Conservation (phyloP, 2,113 vertebrate species). For the Thryonomys swinderianus region DNA sequence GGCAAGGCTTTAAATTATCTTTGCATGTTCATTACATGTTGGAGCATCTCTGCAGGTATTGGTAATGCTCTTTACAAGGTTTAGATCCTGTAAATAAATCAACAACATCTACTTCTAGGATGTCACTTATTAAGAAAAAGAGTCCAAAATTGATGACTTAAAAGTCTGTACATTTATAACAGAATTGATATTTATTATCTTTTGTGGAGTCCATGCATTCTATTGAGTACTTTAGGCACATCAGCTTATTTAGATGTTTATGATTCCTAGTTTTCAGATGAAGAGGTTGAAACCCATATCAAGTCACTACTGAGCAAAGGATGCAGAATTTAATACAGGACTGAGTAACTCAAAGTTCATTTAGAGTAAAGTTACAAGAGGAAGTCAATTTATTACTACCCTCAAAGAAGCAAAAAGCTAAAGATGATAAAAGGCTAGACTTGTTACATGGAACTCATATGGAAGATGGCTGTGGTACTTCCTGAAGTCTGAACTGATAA, state of each 20-base stretch:
- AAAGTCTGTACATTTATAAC: neutral
- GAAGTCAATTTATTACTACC: neutral
- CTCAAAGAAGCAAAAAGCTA: neutral
- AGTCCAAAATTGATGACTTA: neutral
- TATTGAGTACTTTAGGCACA: neutral
- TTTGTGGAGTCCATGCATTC: neutral
- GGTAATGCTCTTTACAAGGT: neutral
- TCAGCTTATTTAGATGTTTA: neutral
- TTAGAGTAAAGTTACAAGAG: neutral
- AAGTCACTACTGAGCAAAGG: neutral
- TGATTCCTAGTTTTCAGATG: conserved; percentile 5
- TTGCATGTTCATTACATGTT: neutral
- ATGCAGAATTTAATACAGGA: neutral
- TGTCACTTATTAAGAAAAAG: neutral
- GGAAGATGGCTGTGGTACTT: neutral
- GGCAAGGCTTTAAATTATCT: neutral
- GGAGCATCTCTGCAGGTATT: neutral
- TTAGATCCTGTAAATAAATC: neutral
- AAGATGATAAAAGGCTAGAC: neutral
- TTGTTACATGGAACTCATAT: neutral
- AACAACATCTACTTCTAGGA: neutral
- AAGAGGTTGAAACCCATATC: neutral
- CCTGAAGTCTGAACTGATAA: neutral
- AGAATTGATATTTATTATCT: conserved; percentile 4
- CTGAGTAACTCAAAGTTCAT: neutral